These are phyloP conservation scores for Stomatorhinus walkeri DNA, from an alignment of 2,797 vertebrate species.

Conservation along the genomic window DNA sequence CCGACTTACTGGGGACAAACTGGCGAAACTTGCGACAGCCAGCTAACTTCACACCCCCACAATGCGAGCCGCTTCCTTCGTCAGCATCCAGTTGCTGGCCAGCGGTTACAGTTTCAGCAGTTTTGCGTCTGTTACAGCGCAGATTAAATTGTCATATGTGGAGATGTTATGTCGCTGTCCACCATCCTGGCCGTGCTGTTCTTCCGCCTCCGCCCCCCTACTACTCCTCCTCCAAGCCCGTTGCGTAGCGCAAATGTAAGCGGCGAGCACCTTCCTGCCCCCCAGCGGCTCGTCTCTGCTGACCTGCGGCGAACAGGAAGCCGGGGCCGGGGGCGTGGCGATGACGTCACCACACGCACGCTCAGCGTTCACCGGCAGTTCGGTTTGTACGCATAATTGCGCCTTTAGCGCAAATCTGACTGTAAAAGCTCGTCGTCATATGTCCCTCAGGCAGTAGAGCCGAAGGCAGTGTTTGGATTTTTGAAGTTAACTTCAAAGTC, in stretches of 20 bases:
- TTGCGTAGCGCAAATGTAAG: neutral
- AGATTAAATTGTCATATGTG: conserved; percentile 16
- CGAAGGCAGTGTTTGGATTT: neutral
- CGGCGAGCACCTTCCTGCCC: neutral
- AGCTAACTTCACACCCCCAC: neutral
- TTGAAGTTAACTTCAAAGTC: neutral
- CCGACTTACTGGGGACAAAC: neutral
- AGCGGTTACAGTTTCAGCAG: neutral
- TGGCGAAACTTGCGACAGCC: neutral
- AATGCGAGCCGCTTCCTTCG: neutral
- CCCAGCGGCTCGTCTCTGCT: neutral
- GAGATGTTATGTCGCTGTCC: conserved; percentile 16
- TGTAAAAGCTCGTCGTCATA: neutral
- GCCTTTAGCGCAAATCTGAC: neutral
- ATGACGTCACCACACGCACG: neutral
- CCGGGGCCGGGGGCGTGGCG: neutral
- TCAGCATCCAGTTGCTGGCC: neutral
- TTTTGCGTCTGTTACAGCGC: neutral
- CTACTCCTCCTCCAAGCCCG: neutral
- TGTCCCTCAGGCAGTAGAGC: neutral
- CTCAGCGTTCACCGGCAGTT: neutral
- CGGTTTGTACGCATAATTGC: neutral
- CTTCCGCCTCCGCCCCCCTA: conserved; percentile 23
- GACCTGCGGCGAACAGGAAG: conserved; percentile 5
- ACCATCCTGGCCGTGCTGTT: conserved; percentile 3